A percentile compares a stretch with the other conserved stretches of the same genome.
Conservation (phyloP, 2,797 vertebrate genomes). For the Acanthurus lineatus region DNA sequence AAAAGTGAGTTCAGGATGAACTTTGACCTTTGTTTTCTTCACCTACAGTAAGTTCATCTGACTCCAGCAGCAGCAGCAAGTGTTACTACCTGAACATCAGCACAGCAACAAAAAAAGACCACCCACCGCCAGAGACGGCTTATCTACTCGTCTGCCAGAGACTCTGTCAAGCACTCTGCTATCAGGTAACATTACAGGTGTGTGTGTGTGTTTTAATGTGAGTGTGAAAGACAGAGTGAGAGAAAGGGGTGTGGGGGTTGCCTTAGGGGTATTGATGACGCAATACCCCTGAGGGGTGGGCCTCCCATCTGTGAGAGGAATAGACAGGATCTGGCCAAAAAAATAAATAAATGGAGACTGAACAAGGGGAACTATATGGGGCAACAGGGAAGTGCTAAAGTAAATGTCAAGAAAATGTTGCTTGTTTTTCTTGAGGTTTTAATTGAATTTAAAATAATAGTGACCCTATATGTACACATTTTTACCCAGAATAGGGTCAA, state of each 20-base stretch:
- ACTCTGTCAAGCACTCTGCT: constrained; percentile 54
- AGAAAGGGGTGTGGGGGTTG: constrained; percentile 72
- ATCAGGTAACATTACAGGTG: constrained; percentile 67
- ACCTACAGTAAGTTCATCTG: constrained; percentile 45
- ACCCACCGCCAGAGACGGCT: constrained; percentile 51
- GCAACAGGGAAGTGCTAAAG: constrained; percentile 28
- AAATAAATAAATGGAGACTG: constrained; percentile 10
- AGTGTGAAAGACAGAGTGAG: constrained; percentile 13
- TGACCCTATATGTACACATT: background rate
- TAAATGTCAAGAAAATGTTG: constrained; percentile 6
- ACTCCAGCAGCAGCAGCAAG: constrained; percentile 43
- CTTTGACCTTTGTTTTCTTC: constrained; percentile 43
- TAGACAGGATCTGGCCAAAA: constrained; percentile 57
- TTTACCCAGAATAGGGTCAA: background rate
- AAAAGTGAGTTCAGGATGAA: constrained; percentile 26
- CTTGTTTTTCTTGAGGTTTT: background rate
- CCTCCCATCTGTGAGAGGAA: constrained; percentile 80
- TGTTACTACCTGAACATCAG: constrained; percentile 58
- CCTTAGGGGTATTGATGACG: constrained; percentile 78
- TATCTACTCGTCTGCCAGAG: constrained; percentile 59
- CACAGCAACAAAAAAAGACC: constrained; percentile 42
- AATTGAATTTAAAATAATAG: background rate
- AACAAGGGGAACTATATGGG: constrained; percentile 37
- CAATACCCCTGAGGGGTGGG: constrained; percentile 72
- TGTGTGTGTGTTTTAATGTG: background rate